phyloP scores from a whole-genome alignment of 2,888 invertebrate species.

The Stenodera caucasica region DNA sequence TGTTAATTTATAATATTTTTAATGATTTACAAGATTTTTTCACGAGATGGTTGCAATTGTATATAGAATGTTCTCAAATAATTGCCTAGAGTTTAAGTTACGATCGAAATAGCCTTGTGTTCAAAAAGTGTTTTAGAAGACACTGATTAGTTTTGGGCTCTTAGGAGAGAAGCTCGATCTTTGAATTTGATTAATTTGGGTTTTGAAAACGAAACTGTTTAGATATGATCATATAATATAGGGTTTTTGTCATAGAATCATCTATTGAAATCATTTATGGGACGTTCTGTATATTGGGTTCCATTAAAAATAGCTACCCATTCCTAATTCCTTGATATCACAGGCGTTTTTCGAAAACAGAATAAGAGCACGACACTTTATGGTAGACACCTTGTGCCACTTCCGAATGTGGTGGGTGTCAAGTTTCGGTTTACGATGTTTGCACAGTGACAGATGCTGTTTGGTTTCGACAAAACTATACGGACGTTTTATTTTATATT shows the following conservation, averaged over 20 bases:
- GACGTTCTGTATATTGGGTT: neutral
- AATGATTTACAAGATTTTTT: neutral
- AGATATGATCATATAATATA: too few species aligned
- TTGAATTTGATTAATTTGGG: too few species aligned
- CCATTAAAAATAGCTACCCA: constrained; percentile 21
- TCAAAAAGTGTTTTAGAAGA: too few species aligned
- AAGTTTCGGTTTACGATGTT: constrained; percentile 52
- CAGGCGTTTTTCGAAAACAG: constrained; percentile 18
- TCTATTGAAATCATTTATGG: too few species aligned
- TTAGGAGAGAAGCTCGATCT: too few species aligned
- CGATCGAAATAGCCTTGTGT: too few species aligned
- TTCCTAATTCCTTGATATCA: constrained; percentile 18
- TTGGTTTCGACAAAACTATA: constrained; percentile 16
- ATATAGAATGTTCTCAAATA: too few species aligned
- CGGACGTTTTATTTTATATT: constrained; percentile 19
- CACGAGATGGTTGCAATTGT: neutral
- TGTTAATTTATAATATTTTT: neutral
- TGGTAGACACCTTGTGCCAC: constrained; percentile 52
- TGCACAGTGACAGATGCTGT: constrained; percentile 51
- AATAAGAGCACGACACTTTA: constrained; percentile 42
- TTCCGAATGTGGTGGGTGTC: constrained; percentile 50
- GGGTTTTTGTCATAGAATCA: too few species aligned
- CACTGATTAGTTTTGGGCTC: too few species aligned
- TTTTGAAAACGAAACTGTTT: too few species aligned
- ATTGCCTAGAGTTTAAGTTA: too few species aligned